Evolutionary conservation across 2,113 vertebrate species (phyloP), one percentile per base, ranked within the genome.

Genomic region (Eretmochelys imbricata): DNA sequence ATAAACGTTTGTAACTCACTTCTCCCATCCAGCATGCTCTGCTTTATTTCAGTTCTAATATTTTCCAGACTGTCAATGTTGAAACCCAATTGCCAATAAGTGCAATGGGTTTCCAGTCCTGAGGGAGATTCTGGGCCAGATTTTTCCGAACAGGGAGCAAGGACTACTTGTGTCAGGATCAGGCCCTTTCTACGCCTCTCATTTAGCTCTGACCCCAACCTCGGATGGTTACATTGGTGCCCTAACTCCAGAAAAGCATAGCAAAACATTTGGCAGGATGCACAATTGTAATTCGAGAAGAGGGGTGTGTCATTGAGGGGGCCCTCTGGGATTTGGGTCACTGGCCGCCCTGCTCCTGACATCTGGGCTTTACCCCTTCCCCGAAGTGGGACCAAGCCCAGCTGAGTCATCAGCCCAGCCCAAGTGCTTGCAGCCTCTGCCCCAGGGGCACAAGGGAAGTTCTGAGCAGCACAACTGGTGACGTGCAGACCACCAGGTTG

Each of bases 1-100:
- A 38, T 46, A 94, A 91, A n/a, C 2, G 79, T 94, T 95, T 46
- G 91, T 91, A 93, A 96, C 87, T 90, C 75, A 59, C 93, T 88
- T 48, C 6, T n/a, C 46, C 10, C 53, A 53, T 31, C 22, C 65
- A 75, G 27, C 7, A 1, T 1, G 14, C 13, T 89, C 88, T 94
- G 85, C 48, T 81, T 97, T n/a, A 54, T 91, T 95, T 95, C 0
- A 42, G 8, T 87, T 82, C 85, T 87, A 86, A 93, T 89, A 85
- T 85, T 88, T 95, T 95, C 35, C 78, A 54, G 89, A 82, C 25
- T 16, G 49, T 1, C 55, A 38, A 86, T 65, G 49, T 92, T 38
- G 90, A 91, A 94, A 80, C 50, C 59, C 8, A 49, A 46, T n/a
- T 82, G 93, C 88, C 87, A 89, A 53, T 46, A 24, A 25, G 31